Percentiles rank a stretch among this genome's conserved stretches.
Conservation (phyloP, 2,797 vertebrate species). For the Acanthiza pusilla region DNA sequence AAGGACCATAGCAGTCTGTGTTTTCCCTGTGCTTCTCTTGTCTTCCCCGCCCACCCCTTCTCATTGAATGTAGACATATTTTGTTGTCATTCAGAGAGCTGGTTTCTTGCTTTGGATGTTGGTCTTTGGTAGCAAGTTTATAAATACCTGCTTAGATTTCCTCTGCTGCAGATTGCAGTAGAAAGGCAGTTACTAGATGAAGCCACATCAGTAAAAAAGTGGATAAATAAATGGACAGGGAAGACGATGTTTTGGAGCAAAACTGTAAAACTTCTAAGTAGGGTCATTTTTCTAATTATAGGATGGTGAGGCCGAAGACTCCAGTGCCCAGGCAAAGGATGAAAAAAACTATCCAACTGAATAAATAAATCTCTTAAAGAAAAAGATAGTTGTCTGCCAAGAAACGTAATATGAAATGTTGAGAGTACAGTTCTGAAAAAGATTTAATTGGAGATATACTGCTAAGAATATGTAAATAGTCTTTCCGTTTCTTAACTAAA, state of each 20-base stretch:
- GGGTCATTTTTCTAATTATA: constrained; percentile 66
- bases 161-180: neutral
- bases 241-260: constrained; percentile 13
- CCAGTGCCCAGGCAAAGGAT: constrained; percentile 64
- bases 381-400: constrained; percentile 72
- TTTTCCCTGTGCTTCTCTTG: neutral
- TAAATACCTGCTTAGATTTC: neutral
- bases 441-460: constrained; percentile 77
- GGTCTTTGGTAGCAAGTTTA: neutral
- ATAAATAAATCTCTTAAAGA: constrained; percentile 77
- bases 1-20: neutral
- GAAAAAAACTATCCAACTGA: constrained; percentile 72
- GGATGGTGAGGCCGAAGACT: constrained; percentile 56
- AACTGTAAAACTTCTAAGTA: constrained; percentile 35
- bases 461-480: constrained; percentile 78
- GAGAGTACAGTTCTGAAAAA: constrained; percentile 68
- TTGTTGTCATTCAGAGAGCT: neutral
- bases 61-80: neutral
- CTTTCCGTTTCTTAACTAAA: constrained; percentile 73
- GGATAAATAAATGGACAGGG: constrained; percentile 49
- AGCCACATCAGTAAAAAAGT: constrained; percentile 25
- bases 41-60: neutral
- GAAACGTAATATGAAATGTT: constrained; percentile 75
- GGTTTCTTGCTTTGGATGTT: neutral
- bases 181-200: neutral